phyloP scores from a whole-genome alignment of 2,888 invertebrate species.

The Drosophila acutilabella region DNA sequence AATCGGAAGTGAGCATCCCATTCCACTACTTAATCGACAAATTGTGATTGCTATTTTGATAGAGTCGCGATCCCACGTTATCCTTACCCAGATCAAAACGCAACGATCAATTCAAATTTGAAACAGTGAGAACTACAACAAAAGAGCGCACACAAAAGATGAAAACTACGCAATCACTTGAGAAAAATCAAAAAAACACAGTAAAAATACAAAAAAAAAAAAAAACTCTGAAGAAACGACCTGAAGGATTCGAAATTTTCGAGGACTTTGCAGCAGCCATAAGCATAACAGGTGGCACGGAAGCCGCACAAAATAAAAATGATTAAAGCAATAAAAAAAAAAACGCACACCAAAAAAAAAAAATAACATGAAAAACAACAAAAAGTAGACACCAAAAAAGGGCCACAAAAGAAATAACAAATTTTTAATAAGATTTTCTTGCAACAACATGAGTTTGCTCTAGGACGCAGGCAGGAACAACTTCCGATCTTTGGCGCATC shows the following conservation, averaged over 20 bases:
- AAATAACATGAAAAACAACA: slow-evolving; percentile 52
- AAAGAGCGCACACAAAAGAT: slow-evolving; percentile 59
- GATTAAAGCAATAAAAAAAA: slow-evolving; percentile 72
- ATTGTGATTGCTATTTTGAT: slow-evolving; percentile 80
- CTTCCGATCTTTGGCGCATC: slow-evolving; percentile 67
- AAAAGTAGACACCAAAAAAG: slow-evolving; percentile 53
- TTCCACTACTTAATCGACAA: slow-evolving; percentile 66
- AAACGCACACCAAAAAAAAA: slow-evolving; percentile 44
- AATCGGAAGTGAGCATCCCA: slow-evolving; percentile 75
- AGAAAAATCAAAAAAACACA: slow-evolving; percentile 78
- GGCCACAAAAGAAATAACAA: slow-evolving; percentile 68
- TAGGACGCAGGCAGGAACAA: slow-evolving; percentile 55
- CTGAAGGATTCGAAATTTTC: too few relatives aligned
- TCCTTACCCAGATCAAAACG: slow-evolving; percentile 64
- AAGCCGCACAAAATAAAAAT: slow-evolving; percentile 83
- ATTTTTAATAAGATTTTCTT: slow-evolving; percentile 82
- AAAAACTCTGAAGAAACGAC: too few relatives aligned
- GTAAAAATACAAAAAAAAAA: slow-evolving; percentile 42
- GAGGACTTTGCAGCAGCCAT: slow-evolving; percentile 25
- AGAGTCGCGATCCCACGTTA: slow-evolving; percentile 68
- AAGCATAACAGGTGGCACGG: slow-evolving; percentile 83
- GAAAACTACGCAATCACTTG: slow-evolving; percentile 82
- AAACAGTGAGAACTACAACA: slow-evolving; percentile 73
- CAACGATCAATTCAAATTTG: slow-evolving; percentile 80
- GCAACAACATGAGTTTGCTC: slow-evolving; percentile 54